A percentile compares a stretch with the other conserved stretches of the same genome.
These are phyloP conservation scores for Pantherophis vulpinus DNA, from an alignment of 2,797 vertebrate genomes.

Conservation along the genomic window DNA sequence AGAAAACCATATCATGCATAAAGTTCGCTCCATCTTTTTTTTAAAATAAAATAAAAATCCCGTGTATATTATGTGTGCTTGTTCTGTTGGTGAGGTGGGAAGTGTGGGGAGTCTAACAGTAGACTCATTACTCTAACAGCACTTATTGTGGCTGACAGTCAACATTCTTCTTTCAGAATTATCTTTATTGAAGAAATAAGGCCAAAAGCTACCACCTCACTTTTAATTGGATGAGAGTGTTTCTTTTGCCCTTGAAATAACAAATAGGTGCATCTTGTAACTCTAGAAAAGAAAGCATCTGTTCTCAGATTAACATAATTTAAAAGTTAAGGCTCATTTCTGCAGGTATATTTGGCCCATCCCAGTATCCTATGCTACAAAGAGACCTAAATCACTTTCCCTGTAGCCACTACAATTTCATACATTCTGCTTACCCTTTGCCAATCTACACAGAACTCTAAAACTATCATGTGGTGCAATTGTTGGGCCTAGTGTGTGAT, in stretches of 20 bases:
- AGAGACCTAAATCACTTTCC: neutral
- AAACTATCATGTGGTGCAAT: neutral
- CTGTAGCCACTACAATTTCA: neutral
- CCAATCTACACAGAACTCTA: neutral
- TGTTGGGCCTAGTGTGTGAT: neutral
- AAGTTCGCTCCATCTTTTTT: neutral
- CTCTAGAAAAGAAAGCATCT: constrained; percentile 62
- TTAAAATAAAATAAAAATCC: rapidly evolving
- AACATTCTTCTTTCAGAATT: constrained; percentile 62
- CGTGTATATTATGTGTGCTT: neutral
- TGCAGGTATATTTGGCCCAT: neutral
- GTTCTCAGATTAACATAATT: constrained; percentile 63
- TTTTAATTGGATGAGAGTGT: constrained; percentile 68
- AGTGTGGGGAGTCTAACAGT: constrained; percentile 45
- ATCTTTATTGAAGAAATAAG: constrained; percentile 60
- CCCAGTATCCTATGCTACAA: neutral
- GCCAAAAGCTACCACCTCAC: constrained; percentile 62
- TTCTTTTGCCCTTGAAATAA: constrained; percentile 70
- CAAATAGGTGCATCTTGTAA: constrained; percentile 53
- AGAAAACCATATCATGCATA: neutral
- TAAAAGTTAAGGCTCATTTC: constrained; percentile 57
- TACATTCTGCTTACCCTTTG: neutral
- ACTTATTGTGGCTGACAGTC: constrained; percentile 58
- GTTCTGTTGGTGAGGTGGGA: neutral
- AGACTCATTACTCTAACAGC: constrained; percentile 67